Evolutionary conservation across 2,797 vertebrate species (phyloP), one percentile per base, ranked within the genome.

Genomic region (Ficedula albicollis): DNA sequence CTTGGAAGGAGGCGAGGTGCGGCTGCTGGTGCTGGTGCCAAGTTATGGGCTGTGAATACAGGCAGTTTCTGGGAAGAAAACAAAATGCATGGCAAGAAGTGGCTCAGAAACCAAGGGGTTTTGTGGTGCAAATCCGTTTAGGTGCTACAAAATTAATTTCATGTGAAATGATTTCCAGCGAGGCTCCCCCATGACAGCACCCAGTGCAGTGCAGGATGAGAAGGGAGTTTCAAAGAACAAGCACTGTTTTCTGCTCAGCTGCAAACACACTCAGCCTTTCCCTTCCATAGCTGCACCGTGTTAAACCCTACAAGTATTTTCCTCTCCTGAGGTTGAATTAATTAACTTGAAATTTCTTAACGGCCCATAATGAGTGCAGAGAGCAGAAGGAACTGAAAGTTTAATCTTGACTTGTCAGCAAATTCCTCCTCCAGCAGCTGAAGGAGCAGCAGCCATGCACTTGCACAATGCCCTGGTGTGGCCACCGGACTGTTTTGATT

Each of bases 401-500:
- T 91, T 74, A 81, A 91, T 95, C 94, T 97, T 67, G 77, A 67
- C 67, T 86, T 93, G 94, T 91, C 95, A 93, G 94, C 95, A 93
- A 89, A 95, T 96, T 96, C 91, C 73, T 95, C 55, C 83, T 94
- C 67, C 56, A 12, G 93, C 94, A 92, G 87, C 70, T 0, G 8
- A 89, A 76, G 79, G 85, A 92, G 89, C 60, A 88, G 91, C 89
- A 96, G 82, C 87, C 91, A 70, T 93, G 81, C 92, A 92, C 93
- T 96, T 94, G 91, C 89, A 94, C 91, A 93, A 95, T 84, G 89
- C 93, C 90, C 91, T 69, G 87, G 77, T 94, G 90, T 2, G 25
- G 91, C 80, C 1, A 30, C 62, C 4, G 60, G 80, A 36, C 89
- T 96, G 96, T 96, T 96, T 96, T 96, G 93, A 97, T 96, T 96